phyloP scores from a whole-genome alignment of 2,888 invertebrate species.

The Cerceris ruficornis region DNA sequence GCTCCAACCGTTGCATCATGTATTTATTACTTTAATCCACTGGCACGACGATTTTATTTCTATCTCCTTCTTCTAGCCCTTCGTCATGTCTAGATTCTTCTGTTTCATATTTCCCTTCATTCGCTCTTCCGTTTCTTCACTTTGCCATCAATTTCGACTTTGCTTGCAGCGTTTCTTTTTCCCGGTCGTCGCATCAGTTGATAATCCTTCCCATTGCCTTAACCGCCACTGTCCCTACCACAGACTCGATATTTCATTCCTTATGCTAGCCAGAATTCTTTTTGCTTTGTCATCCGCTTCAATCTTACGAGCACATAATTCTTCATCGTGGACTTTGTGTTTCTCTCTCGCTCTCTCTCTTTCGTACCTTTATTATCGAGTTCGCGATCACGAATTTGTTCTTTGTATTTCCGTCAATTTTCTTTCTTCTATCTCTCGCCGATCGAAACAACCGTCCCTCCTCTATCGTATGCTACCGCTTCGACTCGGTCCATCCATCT shows the following conservation, averaged over 20 bases:
- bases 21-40: conserved; percentile 17
- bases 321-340: not conserved
- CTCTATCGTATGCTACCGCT: not conserved
- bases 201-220: conserved; percentile 20
- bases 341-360: not conserved
- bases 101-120: conserved; percentile 14
- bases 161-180: not conserved
- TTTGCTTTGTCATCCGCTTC: conserved; percentile 20
- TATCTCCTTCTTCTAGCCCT: conserved; percentile 18
- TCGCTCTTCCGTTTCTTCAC: not conserved
- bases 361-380: not conserved
- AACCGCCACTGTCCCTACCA: not conserved
- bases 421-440: not conserved
- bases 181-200: conserved; percentile 18
- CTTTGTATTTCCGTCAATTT: not conserved
- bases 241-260: conserved; percentile 39
- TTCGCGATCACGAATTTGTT: not conserved
- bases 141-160: conserved; percentile 9
- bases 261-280: conserved; percentile 7
- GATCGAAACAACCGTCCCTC: not conserved
- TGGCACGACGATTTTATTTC: conserved; percentile 5
- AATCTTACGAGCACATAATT: conserved; percentile 7
- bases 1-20: not conserved
- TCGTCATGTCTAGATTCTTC: not conserved
- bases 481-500: not conserved